Percentiles rank a stretch among this genome's conserved stretches.
Conservation (phyloP, 2,113 vertebrate species). For the Trinectes maculatus region DNA sequence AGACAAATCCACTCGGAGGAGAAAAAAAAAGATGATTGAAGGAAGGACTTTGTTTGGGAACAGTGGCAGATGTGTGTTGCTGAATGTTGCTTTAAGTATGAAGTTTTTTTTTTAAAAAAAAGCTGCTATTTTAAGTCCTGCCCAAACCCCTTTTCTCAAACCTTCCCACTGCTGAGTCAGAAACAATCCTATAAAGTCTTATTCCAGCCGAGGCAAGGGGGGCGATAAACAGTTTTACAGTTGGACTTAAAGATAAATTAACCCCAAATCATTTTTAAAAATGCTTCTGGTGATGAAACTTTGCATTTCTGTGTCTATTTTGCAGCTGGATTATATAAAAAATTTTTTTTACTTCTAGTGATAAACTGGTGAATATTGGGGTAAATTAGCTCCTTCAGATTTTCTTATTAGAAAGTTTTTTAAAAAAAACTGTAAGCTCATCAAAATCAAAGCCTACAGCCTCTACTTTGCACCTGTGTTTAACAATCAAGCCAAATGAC, state of each 20-base stretch:
- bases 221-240: slow-evolving; percentile 17
- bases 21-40: slow-evolving; percentile 31
- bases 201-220: slow-evolving; percentile 13
- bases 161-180: slow-evolving; percentile 24
- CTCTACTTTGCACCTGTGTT: too few relatives aligned
- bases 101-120: slow-evolving; percentile 40
- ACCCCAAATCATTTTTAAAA: slow-evolving; percentile 17
- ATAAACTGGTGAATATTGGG: slow-evolving; percentile 1
- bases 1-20: slow-evolving; percentile 38
- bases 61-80: slow-evolving; percentile 49
- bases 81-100: slow-evolving; percentile 72
- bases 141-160: slow-evolving; percentile 27
- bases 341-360: slow-evolving; percentile 18
- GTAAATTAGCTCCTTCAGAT: not conserved
- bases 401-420: not conserved
- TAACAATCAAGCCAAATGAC: slow-evolving; percentile 10
- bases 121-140: slow-evolving; percentile 71
- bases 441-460: not conserved
- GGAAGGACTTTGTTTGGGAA: slow-evolving; percentile 32
- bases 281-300: slow-evolving; percentile 32
- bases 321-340: slow-evolving; percentile 12
- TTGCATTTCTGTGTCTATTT: slow-evolving; percentile 43
- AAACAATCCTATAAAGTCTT: slow-evolving; percentile 31
- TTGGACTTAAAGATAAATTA: slow-evolving; percentile 31
- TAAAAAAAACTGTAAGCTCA: not conserved